Evolutionary conservation across 1,140 invertebrate species (phyloP), one percentile per base, ranked within the genome.

Genomic region (Aplysia californica): DNA sequence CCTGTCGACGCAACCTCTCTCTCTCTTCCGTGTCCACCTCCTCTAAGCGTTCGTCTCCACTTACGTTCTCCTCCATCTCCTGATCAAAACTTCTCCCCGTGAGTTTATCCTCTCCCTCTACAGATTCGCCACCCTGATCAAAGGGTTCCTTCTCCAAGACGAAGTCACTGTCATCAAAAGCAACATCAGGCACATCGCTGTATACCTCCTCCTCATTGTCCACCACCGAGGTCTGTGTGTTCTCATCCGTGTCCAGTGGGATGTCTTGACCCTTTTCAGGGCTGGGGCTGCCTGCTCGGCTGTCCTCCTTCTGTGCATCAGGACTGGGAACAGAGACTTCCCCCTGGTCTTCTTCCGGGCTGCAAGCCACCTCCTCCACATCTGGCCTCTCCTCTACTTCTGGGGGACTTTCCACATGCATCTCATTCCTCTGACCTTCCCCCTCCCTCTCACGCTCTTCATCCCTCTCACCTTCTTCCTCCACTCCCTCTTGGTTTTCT

Each of bases 81-180:
- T n/a, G n/a, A n/a, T n/a, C n/a, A n/a, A n/a, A n/a, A n/a, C n/a
- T n/a, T n/a, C n/a, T n/a, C n/a, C n/a, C n/a, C n/a, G n/a, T n/a
- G n/a, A n/a, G n/a, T n/a, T n/a, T n/a, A n/a, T n/a, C n/a, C n/a
- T n/a, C n/a, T n/a, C n/a, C n/a, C n/a, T n/a, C n/a, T n/a, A n/a
- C n/a, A n/a, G n/a, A n/a, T n/a, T n/a, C n/a, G n/a, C n/a, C n/a
- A n/a, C n/a, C n/a, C n/a, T n/a, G 31, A 3, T 39, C 36, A 72
- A 75, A 75, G 6, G 61, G 72, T 50, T 75, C 72, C 29, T 75
- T 75, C 39, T 75, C 72, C 29, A 75, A 66, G 33, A 75, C 61
- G 66, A 75, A 75, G 39, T 75, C 72, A 75, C 72, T 75, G 2
- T 75, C 72, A 38, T 75, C 72, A 75, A 75, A 65, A 21, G 72